Evolutionary conservation across 2,797 vertebrate species (phyloP).

Genomic region (Chanos chanos): DNA sequence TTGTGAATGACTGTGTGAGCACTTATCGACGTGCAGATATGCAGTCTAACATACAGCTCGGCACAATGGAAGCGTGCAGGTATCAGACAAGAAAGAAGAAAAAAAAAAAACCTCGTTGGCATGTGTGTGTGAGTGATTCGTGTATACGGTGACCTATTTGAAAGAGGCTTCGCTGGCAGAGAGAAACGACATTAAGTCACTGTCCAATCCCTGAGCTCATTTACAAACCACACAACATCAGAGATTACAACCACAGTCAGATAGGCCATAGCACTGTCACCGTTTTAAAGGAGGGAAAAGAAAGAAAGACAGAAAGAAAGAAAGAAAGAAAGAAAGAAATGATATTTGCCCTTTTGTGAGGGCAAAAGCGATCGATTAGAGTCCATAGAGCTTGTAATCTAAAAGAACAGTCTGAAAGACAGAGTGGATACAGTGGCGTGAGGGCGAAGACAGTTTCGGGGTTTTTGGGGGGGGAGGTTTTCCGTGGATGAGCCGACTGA

Average conservation of each 20-base stretch:
- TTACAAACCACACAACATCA: slow-evolving; percentile 23
- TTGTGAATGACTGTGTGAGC: too few relatives aligned
- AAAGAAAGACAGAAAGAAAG: too few relatives aligned
- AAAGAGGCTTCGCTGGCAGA: slow-evolving; percentile 30
- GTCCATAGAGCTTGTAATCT: slow-evolving; percentile 42
- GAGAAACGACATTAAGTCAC: slow-evolving; percentile 21
- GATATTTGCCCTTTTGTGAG: slow-evolving; percentile 44
- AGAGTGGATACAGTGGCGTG: too few relatives aligned
- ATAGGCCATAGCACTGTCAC: slow-evolving; percentile 38
- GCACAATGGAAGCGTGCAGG: too few relatives aligned
- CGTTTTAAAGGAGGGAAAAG: neutral
- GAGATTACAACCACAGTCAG: slow-evolving; percentile 35
- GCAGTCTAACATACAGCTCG: too few relatives aligned
- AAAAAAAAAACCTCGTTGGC: too few relatives aligned
- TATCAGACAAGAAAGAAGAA: too few relatives aligned
- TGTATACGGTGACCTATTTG: slow-evolving; percentile 33
- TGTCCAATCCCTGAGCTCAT: slow-evolving; percentile 32
- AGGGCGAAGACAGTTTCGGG: too few relatives aligned
- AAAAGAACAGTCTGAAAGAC: too few relatives aligned
- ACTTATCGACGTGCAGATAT: too few relatives aligned
- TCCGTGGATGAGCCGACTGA: too few relatives aligned
- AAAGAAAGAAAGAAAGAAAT: neutral
- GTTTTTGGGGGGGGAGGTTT: too few relatives aligned
- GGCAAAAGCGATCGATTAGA: slow-evolving; percentile 48
- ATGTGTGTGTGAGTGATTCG: slow-evolving; percentile 33